A percentile compares a stretch with the other conserved stretches of the same genome.
Evolutionary conservation across 2,797 vertebrate genomes (phyloP).

Genomic region (Sebastes vulpes): DNA sequence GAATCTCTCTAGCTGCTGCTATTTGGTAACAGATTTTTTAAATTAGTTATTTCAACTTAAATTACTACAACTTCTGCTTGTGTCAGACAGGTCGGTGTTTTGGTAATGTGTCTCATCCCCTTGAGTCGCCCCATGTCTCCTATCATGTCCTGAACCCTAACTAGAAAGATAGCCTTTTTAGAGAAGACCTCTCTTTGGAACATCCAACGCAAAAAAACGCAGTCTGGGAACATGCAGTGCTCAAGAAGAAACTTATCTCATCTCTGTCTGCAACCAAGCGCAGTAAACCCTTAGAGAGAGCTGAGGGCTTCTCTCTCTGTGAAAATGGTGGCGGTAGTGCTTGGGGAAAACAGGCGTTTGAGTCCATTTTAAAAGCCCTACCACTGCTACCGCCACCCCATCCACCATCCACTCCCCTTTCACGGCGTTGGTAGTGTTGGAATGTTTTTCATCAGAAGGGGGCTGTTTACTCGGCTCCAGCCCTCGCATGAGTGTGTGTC

Average conservation of each 20-base stretch:
- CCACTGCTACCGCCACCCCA: slow-evolving; percentile 33
- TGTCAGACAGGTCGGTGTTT: neutral
- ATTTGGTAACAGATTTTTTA: neutral
- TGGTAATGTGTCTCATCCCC: neutral
- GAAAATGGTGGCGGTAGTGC: slow-evolving; percentile 67
- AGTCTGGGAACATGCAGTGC: slow-evolving; percentile 37
- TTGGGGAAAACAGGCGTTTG: slow-evolving; percentile 48
- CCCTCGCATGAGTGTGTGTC: slow-evolving; percentile 54
- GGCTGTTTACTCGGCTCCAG: slow-evolving; percentile 74
- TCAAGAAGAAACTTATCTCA: slow-evolving; percentile 37
- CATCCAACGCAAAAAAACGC: neutral
- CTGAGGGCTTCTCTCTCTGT: slow-evolving; percentile 54
- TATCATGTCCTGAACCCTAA: neutral
- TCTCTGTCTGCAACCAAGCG: slow-evolving; percentile 49
- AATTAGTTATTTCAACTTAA: neutral
- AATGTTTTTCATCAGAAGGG: slow-evolving; percentile 81
- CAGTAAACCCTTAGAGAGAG: slow-evolving; percentile 54
- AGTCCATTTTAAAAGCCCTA: slow-evolving; percentile 74
- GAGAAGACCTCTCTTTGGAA: slow-evolving; percentile 8
- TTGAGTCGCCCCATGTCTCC: neutral
- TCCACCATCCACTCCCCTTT: slow-evolving; percentile 50
- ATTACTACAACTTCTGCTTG: neutral
- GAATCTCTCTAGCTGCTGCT: neutral
- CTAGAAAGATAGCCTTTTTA: neutral
- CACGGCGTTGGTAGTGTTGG: slow-evolving; percentile 65